Conservation (phyloP, 2,888 invertebrate species). For the Eilema depressum region DNA sequence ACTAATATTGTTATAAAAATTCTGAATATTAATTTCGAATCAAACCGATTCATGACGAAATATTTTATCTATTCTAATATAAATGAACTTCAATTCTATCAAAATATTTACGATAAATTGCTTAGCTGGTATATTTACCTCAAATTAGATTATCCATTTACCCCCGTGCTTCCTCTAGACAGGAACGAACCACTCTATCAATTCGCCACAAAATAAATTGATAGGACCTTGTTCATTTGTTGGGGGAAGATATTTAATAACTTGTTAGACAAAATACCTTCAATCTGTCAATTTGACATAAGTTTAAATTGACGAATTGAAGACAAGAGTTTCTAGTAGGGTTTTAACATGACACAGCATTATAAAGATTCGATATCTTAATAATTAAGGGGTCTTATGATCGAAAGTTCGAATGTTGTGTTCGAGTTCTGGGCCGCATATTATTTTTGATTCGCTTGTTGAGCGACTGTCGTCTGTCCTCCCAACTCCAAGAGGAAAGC, state of each 20-base stretch:
- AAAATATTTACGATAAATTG: slow-evolving; percentile 3
- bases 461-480: too few relatives aligned
- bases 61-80: neutral
- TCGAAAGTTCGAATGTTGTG: too few relatives aligned
- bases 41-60: neutral
- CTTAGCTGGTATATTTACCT: neutral
- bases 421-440: too few relatives aligned
- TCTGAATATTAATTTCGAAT: neutral
- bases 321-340: too few relatives aligned
- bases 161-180: slow-evolving; percentile 4
- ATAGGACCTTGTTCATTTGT: slow-evolving; percentile 6
- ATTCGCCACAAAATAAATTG: slow-evolving; percentile 12
- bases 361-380: too few relatives aligned
- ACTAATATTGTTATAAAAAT: too few relatives aligned
- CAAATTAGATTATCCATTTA: slow-evolving; percentile 14
- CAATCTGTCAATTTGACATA: slow-evolving; percentile 13
- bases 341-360: too few relatives aligned
- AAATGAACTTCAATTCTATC: neutral
- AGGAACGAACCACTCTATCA: slow-evolving; percentile 14
- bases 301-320: too few relatives aligned
- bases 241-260: slow-evolving; percentile 9
- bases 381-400: too few relatives aligned
- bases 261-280: slow-evolving; percentile 1
- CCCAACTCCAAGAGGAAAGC: too few relatives aligned
- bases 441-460: too few relatives aligned